Base-by-base conservation (phyloP, 1,140 invertebrate species). In the Aculops lycopersici region DNA sequence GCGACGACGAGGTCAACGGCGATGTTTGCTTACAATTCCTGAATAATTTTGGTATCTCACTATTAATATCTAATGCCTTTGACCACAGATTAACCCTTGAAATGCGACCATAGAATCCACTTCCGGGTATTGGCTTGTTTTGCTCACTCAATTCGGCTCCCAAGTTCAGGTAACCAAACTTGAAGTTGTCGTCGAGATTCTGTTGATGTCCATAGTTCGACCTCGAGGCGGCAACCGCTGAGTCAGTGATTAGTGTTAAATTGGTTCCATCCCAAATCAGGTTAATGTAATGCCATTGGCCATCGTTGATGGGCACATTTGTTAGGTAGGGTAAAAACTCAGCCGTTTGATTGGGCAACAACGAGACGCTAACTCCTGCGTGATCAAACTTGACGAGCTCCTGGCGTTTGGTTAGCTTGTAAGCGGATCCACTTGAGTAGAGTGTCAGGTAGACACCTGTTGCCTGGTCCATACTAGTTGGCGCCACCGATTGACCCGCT, bases 11-110 rank as follows among this genome's bases (percentile, higher is more conserved):
- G n/a, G n/a, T n/a, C n/a, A n/a, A n/a, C n/a, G 8, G 24, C 24
- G 24, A 8, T 8, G n/a, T n/a, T 8, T 8, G 8, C 50, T 81
- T 68, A 52, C 84, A 92, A 50, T 52, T 53, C 3, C 56, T 45
- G 36, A 56, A 56, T 44, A 57, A 49, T 31, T 41, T 45, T 39
- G 90, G 81, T 44, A 92, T 75, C 61, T 94, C 86, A 45, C 72
- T 72, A 1, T 74, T 77, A 13, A 86, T 71, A 53, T 88, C 79
- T 1, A 94, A 58, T 24, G 75, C 73, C 35, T 80, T 64, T 46
- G 71, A 73, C 81, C 86, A 94, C 38, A 92, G 66, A 62, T 92
- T 81, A 17, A 90, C 72, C 57, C 88, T 81, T 18, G 79, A 88
- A 14, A 95, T 54, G 50, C 79, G 74, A 15, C 88, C 88, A 61